phyloP scores from a whole-genome alignment of 2,113 vertebrate species.

The Hyperopisus bebe region DNA sequence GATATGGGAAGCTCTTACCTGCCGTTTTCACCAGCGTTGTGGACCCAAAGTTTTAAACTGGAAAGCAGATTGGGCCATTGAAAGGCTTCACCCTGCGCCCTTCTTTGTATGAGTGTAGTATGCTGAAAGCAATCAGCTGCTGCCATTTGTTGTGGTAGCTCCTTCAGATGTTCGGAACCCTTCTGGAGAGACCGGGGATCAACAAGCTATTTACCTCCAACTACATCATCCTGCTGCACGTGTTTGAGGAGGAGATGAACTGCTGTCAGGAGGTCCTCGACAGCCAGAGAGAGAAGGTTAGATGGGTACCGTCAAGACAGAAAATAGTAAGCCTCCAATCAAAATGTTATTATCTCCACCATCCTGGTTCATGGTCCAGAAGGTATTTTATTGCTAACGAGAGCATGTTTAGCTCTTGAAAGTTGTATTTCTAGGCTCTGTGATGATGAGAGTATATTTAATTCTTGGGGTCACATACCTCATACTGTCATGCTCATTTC shows the following conservation, averaged over 20 bases:
- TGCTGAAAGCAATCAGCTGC: not conserved
- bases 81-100: not conserved
- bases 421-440: not conserved
- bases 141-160: conserved; percentile 37
- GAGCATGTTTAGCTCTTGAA: not conserved
- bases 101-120: not conserved
- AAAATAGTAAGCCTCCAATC: not conserved
- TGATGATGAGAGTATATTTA: not conserved
- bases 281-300: conserved; percentile 59
- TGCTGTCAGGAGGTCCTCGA: conserved; percentile 55
- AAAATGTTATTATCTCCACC: not conserved
- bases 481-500: not conserved
- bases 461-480: not conserved
- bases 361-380: not conserved
- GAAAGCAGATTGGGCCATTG: not conserved
- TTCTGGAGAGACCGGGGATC: conserved; percentile 58
- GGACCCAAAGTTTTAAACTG: not conserved
- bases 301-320: not conserved
- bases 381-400: not conserved
- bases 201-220: conserved; percentile 54
- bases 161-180: conserved; percentile 58
- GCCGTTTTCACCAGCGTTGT: not conserved
- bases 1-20: not conserved
- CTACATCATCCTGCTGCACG: conserved; percentile 56
- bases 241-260: conserved; percentile 64